Evolutionary conservation across 2,888 invertebrate species (phyloP).

Genomic region (Xanthorhoe designata): DNA sequence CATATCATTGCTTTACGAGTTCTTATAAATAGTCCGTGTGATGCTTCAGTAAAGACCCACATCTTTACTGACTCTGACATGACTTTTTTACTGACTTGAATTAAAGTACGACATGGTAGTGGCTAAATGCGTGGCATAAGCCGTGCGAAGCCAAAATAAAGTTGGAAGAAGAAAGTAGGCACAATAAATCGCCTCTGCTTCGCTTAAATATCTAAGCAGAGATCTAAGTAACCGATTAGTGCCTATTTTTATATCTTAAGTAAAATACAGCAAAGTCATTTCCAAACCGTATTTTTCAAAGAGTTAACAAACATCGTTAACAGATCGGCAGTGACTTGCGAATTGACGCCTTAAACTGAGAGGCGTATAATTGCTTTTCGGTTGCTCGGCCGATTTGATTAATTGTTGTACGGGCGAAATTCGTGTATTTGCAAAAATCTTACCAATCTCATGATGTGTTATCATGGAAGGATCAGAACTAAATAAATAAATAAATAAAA

Average conservation of each 20-base stretch:
- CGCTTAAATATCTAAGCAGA: background rate
- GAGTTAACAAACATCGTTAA: constrained; percentile 17
- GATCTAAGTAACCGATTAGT: background rate
- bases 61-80: too few relatives aligned
- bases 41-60: too few relatives aligned
- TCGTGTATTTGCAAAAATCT: background rate
- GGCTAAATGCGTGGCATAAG: too few relatives aligned
- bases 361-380: constrained; percentile 26
- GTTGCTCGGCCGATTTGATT: constrained; percentile 23
- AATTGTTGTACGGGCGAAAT: constrained; percentile 8
- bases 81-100: too few relatives aligned
- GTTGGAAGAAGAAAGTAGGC: too few relatives aligned
- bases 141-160: too few relatives aligned
- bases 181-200: too few relatives aligned
- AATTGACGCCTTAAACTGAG: constrained; percentile 23
- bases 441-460: background rate
- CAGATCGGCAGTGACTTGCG: constrained; percentile 25
- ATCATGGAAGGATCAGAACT: too few relatives aligned
- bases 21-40: too few relatives aligned
- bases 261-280: background rate
- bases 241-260: background rate
- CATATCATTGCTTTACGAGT: background rate
- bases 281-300: constrained; percentile 7
- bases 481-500: too few relatives aligned
- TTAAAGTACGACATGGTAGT: too few relatives aligned